These are phyloP conservation scores for Odontamblyopus lacepedii DNA, from an alignment of 2,797 vertebrate genomes.

Conservation along the genomic window DNA sequence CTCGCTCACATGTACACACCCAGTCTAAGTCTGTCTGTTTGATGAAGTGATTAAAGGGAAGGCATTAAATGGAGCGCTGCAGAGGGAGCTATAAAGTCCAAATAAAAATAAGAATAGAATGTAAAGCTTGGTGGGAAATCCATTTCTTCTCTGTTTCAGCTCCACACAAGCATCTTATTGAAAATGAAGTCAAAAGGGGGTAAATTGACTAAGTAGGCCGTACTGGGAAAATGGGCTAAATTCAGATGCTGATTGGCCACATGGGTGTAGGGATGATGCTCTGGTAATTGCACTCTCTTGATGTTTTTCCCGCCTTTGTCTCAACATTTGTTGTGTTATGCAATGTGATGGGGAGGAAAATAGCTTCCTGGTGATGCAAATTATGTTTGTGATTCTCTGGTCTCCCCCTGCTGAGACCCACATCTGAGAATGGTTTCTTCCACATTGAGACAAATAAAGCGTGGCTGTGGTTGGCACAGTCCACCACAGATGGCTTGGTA, in stretches of 20 bases:
- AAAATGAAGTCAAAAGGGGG: constrained; percentile 68
- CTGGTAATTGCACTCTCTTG: constrained; percentile 61
- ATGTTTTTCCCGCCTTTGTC: constrained; percentile 49
- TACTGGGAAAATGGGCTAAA: constrained; percentile 57
- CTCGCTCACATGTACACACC: constrained; percentile 7
- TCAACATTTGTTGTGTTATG: constrained; percentile 53
- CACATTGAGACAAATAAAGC: constrained; percentile 48
- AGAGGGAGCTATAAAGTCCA: constrained; percentile 34
- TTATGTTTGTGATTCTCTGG: constrained; percentile 39
- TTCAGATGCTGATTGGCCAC: constrained; percentile 61
- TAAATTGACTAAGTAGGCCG: constrained; percentile 67
- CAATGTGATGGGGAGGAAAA: constrained; percentile 52
- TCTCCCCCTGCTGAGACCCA: constrained; percentile 37
- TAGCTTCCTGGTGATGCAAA: constrained; percentile 57
- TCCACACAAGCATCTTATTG: constrained; percentile 40
- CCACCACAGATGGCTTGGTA: constrained; percentile 43
- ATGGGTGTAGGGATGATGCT: constrained; percentile 61
- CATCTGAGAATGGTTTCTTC: constrained; percentile 54
- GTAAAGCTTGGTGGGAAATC: constrained; percentile 28
- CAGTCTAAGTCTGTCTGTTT: constrained; percentile 23
- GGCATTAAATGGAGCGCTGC: constrained; percentile 39
- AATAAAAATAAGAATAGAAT: constrained; percentile 32
- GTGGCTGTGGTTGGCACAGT: constrained; percentile 26
- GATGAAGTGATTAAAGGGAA: constrained; percentile 37
- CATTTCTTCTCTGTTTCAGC: constrained; percentile 32